Evolutionary conservation across 37 sponge, comb jelly and placozoan genomes (phyloP).

Genomic region (Lycopodina hypogea): DNA sequence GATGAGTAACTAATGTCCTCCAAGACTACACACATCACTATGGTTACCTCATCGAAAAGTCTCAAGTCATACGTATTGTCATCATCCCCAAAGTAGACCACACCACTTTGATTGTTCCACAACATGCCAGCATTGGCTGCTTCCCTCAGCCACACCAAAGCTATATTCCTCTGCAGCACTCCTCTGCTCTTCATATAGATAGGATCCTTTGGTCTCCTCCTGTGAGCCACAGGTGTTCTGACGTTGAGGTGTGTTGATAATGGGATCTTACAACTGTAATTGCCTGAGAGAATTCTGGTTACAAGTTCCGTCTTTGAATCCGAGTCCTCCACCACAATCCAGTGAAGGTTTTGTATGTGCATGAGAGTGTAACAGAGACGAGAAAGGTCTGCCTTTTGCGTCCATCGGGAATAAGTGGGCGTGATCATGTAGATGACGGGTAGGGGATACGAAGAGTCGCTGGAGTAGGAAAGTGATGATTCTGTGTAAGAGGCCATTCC

Average conservation of each 20-base stretch:
- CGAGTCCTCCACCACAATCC: slow-evolving; percentile 95
- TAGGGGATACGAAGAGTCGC: too few relatives aligned
- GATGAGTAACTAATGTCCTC: too few relatives aligned
- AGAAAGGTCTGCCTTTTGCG: slow-evolving; percentile 95
- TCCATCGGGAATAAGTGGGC: slow-evolving; percentile 88
- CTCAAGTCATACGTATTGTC: slow-evolving; percentile 89
- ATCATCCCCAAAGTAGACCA: slow-evolving; percentile 96
- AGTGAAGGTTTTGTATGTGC: slow-evolving; percentile 79
- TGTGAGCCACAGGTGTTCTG: slow-evolving; percentile 7
- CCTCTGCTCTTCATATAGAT: slow-evolving; percentile 76
- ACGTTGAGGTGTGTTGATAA: slow-evolving; percentile 33
- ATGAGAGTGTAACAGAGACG: slow-evolving; percentile 87
- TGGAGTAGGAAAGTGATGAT: too few relatives aligned
- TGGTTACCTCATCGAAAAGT: slow-evolving; percentile 84
- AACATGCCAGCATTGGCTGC: not conserved
- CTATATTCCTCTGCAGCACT: slow-evolving; percentile 91
- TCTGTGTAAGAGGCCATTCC: too few relatives aligned
- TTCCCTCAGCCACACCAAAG: slow-evolving; percentile 60
- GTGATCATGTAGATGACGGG: slow-evolving; percentile 86
- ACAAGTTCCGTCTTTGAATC: slow-evolving; percentile 74
- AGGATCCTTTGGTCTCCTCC: slow-evolving; percentile 53
- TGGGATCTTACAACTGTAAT: not conserved
- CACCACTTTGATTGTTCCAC: slow-evolving; percentile 53
- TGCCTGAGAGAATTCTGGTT: slow-evolving; percentile 42
- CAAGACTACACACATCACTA: too few relatives aligned